Percentiles rank a stretch among this genome's conserved stretches.
These are phyloP conservation scores for Tetranychus urticae DNA, from an alignment of 1,140 invertebrate genomes.

Conservation along the genomic window DNA sequence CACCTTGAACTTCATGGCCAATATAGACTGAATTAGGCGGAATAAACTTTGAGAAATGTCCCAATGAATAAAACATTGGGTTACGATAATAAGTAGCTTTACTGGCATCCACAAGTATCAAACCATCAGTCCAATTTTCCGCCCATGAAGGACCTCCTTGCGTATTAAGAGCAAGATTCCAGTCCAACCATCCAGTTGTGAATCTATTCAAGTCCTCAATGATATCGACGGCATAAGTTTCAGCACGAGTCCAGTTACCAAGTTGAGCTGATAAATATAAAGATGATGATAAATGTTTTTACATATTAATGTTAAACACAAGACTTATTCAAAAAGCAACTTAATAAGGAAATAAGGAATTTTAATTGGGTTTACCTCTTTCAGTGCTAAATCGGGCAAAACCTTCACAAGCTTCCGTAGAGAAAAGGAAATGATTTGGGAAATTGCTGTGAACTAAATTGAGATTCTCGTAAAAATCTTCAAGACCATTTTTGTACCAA, in stretches of 20 bases:
- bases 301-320: too few relatives aligned
- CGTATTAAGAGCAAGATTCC: constrained; percentile 27
- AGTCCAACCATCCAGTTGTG: constrained; percentile 26
- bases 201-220: constrained; percentile 18
- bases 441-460: constrained; percentile 22
- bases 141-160: constrained; percentile 27
- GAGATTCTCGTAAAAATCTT: constrained; percentile 1
- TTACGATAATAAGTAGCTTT: constrained; percentile 26
- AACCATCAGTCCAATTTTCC: constrained; percentile 23
- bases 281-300: too few relatives aligned
- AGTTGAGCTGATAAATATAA: not conserved
- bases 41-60: constrained; percentile 21
- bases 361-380: too few relatives aligned
- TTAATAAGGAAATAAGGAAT: too few relatives aligned
- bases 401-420: constrained; percentile 23
- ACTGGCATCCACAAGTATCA: constrained; percentile 22
- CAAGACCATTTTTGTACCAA: constrained; percentile 30
- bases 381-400: not conserved
- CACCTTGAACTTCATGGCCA: too few relatives aligned
- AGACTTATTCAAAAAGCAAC: too few relatives aligned
- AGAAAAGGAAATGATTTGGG: constrained; percentile 44
- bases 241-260: constrained; percentile 3
- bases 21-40: not conserved
- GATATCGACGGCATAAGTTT: constrained; percentile 7
- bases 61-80: constrained; percentile 29